These are phyloP conservation scores for Drosophila grimshawi DNA, from an alignment of 1,140 invertebrate species.

Conservation along the genomic window DNA sequence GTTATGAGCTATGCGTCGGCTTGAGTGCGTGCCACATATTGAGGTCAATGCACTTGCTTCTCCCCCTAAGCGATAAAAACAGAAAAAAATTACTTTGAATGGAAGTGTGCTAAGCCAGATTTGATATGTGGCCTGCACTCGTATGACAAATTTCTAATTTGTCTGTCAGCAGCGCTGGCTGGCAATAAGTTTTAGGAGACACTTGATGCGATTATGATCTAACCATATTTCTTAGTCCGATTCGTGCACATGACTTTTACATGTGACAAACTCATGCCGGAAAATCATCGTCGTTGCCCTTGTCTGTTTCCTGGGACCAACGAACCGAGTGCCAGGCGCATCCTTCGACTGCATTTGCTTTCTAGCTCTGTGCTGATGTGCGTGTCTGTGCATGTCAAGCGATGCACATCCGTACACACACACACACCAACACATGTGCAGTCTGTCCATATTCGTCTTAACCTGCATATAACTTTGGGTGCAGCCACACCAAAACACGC, in stretches of 20 bases:
- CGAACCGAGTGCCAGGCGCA: conserved; percentile 28
- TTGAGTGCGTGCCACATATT: conserved; percentile 8
- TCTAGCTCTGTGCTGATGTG: conserved; percentile 39
- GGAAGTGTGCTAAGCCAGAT: conserved; percentile 8
- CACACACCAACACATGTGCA: not conserved
- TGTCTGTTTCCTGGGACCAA: conserved; percentile 24
- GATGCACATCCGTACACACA: conserved; percentile 51
- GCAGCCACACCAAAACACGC: conserved; percentile 15
- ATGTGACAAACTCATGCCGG: conserved; percentile 46
- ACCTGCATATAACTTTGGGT: conserved; percentile 36
- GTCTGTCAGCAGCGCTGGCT: conserved; percentile 37
- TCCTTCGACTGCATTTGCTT: conserved; percentile 20
- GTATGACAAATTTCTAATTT: conserved; percentile 52
- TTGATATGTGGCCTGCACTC: conserved; percentile 14
- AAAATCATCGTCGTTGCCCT: conserved; percentile 32
- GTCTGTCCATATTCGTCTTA: conserved; percentile 9
- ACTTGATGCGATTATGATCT: conserved; percentile 46
- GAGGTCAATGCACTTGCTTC: conserved; percentile 49
- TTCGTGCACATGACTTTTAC: conserved; percentile 61
- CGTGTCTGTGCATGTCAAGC: conserved; percentile 59
- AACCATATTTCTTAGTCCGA: conserved; percentile 42
- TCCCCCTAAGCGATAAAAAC: not conserved
- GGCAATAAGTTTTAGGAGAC: conserved; percentile 32
- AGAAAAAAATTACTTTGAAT: conserved; percentile 12
- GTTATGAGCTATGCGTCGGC: conserved; percentile 56